A percentile compares a stretch with the other conserved stretches of the same genome.
Conservation (phyloP, 2,113 vertebrate species). For the Tachuris rubrigastra region DNA sequence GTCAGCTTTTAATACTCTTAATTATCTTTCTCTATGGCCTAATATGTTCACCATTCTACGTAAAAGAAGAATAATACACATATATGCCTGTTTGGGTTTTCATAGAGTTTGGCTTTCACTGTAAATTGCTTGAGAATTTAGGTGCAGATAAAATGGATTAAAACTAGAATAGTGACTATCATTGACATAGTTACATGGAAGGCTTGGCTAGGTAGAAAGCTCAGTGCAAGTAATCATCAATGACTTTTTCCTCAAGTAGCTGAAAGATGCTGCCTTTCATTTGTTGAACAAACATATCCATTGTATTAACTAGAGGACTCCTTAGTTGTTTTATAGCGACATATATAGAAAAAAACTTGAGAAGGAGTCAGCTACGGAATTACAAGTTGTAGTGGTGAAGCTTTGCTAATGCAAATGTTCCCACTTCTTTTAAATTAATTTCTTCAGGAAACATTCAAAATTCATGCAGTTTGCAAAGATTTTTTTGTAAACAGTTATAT, state of each 20-base stretch:
- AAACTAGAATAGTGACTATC: background rate
- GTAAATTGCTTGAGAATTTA: background rate
- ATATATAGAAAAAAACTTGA: background rate
- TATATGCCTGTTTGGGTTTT: background rate
- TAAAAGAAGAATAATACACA: background rate
- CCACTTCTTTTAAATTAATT: background rate
- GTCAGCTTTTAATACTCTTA: background rate
- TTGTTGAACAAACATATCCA: background rate
- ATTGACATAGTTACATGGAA: background rate
- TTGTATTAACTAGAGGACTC: background rate
- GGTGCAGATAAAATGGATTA: background rate
- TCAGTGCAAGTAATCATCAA: background rate
- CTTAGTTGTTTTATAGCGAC: background rate
- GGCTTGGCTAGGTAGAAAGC: background rate
- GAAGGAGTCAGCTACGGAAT: background rate
- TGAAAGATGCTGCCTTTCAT: background rate
- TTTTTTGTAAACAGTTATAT: background rate
- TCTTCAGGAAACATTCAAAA: background rate
- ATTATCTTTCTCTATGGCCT: background rate
- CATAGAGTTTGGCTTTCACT: background rate
- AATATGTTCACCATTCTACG: background rate
- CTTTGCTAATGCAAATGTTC: background rate
- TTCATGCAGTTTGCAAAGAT: rapidly evolving
- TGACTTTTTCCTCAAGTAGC: background rate
- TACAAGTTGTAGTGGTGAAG: background rate